A percentile compares a stretch with the other conserved stretches of the same genome.
Conservation (phyloP, 2,797 vertebrate genomes). For the Syndactyla subalaris region DNA sequence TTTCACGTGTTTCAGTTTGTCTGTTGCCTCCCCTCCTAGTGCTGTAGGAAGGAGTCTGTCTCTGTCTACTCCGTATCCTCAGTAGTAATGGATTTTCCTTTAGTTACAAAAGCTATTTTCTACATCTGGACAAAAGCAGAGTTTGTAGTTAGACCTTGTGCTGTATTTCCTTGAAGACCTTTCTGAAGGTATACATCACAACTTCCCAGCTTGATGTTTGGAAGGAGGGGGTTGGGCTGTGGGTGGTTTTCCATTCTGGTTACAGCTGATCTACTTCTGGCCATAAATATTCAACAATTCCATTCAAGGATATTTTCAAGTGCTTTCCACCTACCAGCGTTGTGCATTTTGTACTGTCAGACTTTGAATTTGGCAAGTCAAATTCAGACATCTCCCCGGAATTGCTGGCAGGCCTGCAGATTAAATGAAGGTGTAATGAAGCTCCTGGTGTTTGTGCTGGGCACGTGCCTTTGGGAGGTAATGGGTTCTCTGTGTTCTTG, state of each 20-base stretch:
- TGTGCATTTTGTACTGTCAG: background rate
- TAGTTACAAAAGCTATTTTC: background rate
- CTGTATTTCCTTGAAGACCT: slow-evolving; percentile 4
- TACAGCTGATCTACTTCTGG: background rate
- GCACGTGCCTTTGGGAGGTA: slow-evolving; percentile 7
- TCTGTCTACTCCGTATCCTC: accelerated
- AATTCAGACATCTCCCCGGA: background rate
- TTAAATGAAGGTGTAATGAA: slow-evolving; percentile 29
- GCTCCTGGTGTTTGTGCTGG: slow-evolving; percentile 52
- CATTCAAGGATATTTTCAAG: background rate
- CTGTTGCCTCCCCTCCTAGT: background rate
- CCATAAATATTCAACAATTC: slow-evolving; percentile 3
- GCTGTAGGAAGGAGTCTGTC: background rate
- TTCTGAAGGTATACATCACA: background rate
- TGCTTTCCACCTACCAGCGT: background rate
- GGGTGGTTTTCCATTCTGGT: background rate
- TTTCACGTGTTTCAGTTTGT: background rate
- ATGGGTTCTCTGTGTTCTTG: background rate
- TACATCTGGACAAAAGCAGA: background rate
- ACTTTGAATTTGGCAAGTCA: background rate
- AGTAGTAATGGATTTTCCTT: background rate
- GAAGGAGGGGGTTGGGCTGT: background rate
- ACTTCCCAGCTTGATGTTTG: background rate
- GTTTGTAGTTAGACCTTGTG: background rate
- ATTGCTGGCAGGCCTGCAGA: background rate